phyloP scores from a whole-genome alignment of 2,888 invertebrate species.

The Theodoxus fluviatilis region DNA sequence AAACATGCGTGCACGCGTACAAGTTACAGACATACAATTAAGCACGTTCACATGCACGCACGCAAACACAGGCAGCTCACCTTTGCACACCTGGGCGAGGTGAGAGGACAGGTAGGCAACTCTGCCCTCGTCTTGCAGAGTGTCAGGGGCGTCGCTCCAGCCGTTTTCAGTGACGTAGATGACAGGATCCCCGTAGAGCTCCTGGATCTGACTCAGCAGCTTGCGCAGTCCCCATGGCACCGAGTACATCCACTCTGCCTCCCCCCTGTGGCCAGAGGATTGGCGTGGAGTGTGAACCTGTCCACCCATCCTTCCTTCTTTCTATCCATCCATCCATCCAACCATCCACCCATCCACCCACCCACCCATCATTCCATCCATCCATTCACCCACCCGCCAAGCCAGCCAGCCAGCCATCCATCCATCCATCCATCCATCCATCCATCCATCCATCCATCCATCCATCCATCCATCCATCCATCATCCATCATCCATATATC shows the following conservation, averaged over 20 bases:
- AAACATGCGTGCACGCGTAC: no score
- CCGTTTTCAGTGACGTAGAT: conserved; percentile 59
- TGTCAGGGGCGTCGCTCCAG: conserved; percentile 46
- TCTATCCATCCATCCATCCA: no score
- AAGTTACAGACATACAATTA: conserved; percentile 1
- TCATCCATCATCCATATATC: no score
- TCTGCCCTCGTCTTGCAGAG: conserved; percentile 47
- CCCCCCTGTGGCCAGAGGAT: conserved; percentile 37
- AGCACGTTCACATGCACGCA: conserved; percentile 7
- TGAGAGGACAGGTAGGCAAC: conserved; percentile 47
- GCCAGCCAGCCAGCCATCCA: no score
- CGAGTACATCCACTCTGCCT: conserved; percentile 48
- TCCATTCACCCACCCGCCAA: no score
- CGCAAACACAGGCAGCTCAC: conserved; percentile 34
- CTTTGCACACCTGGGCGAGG: conserved; percentile 57
- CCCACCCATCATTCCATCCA: no score
- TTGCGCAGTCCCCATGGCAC: conserved; percentile 50
- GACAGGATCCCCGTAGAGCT: conserved; percentile 42
- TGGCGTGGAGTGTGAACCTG: no score
- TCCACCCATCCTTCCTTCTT: no score
- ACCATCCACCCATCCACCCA: no score
- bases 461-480: no score
- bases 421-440: no score
- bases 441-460: no score
- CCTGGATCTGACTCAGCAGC: conserved; percentile 48